These are phyloP conservation scores for Atta colombica DNA, from an alignment of 1,140 invertebrate genomes.

Conservation along the genomic window DNA sequence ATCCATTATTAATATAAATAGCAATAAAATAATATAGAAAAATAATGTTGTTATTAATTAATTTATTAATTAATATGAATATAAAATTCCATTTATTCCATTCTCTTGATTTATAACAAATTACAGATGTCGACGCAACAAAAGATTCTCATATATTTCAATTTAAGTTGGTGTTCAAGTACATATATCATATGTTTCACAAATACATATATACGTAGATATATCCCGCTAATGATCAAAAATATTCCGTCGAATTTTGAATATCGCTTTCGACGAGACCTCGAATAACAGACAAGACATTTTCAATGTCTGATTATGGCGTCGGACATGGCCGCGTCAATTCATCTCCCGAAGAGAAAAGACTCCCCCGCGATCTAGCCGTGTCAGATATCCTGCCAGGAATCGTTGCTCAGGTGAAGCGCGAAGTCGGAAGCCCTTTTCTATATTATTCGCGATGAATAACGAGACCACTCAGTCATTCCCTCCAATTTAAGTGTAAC, in stretches of 20 bases:
- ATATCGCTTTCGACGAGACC: slow-evolving; percentile 66
- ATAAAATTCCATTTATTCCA: background rate
- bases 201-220: background rate
- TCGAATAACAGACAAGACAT: slow-evolving; percentile 48
- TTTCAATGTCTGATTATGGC: slow-evolving; percentile 67
- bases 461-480: slow-evolving; percentile 86
- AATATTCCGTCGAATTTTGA: slow-evolving; percentile 50
- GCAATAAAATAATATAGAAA: background rate
- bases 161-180: background rate
- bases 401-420: slow-evolving; percentile 72
- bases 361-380: slow-evolving; percentile 47
- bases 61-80: slow-evolving; percentile 4
- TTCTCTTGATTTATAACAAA: slow-evolving; percentile 19
- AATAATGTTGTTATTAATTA: slow-evolving; percentile 6
- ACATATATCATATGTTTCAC: background rate
- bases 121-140: background rate
- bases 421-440: slow-evolving; percentile 77
- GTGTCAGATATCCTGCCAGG: slow-evolving; percentile 68
- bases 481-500: slow-evolving; percentile 87
- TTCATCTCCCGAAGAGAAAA: slow-evolving; percentile 69
- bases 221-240: slow-evolving; percentile 48
- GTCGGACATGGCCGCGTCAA: slow-evolving; percentile 61
- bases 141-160: background rate
- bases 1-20: background rate
- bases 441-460: slow-evolving; percentile 86